Base-by-base conservation (phyloP, 2,113 vertebrate species). In the Collichthys lucidus region DNA sequence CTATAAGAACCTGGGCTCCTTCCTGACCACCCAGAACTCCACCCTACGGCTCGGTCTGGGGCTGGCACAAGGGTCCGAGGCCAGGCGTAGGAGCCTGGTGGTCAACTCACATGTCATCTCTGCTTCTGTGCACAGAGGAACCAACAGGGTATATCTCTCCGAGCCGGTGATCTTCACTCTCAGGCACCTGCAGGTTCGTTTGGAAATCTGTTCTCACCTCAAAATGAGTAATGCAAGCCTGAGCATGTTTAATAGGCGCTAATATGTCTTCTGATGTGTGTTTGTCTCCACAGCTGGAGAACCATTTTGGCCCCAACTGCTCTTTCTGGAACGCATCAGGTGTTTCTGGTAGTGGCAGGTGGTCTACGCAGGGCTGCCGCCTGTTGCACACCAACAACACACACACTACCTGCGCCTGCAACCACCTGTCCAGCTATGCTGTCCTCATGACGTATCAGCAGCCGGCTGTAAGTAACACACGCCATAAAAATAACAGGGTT, bases 321-420 rank as follows among this genome's bases (percentile, higher is more conserved):
- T 97, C 97, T 20, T 98, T 98, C 94, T 98, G 97, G 97, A 98
- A 98, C 77, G 95, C 96, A 84, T 97, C 97, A 0, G 97, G 97
- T 85, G 93, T 96, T 3, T 95, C 96, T 57, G 97, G 98, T 94
- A 95, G 92, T 76, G 97, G 97, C 71, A 96, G 96, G 93, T 98
- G 97, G 97, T 97, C 97, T 0, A 96, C 96, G 0, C 97, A 98
- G 92, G 97, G 97, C 84, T 98, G 97, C 88, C 96, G 96, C 46
- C 93, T 97, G 89, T 85, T 97, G 40, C 95, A 96, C 86, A 97
- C 96, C 91, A 98, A 98, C 95, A 96, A 95, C 93, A 98, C 97
- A 11, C 97, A 98, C 89, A 98, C 97, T 62, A 97, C 96, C 47
- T 98, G 97, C 63, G 96, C 97, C 90, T 98, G 97, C 93, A 97